A percentile compares a stretch with the other conserved stretches of the same genome.
Evolutionary conservation across 2,797 vertebrate species (phyloP).

Genomic region (Myotis vivesi): DNA sequence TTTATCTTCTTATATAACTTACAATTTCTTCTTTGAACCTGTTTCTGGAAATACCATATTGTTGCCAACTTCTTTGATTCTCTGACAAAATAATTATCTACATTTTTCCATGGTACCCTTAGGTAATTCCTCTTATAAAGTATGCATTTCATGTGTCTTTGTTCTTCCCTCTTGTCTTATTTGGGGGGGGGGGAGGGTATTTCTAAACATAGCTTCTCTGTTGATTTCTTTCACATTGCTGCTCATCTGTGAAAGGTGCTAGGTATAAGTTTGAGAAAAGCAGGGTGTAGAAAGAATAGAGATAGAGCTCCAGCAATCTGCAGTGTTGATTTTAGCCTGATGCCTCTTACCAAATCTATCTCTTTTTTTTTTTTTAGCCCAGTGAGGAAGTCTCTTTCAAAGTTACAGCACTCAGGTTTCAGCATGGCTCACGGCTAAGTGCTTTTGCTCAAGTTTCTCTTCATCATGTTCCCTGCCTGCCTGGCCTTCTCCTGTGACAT

Average conservation of each 20-base stretch:
- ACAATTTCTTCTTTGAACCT: not conserved
- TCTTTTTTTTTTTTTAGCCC: not conserved
- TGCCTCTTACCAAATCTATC: not conserved
- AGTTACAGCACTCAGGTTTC: not conserved
- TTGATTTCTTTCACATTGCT: not conserved
- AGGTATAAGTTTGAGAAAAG: not conserved
- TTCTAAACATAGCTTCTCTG: not conserved
- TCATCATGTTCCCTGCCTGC: not conserved
- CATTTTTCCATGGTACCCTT: not conserved
- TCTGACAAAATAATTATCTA: not conserved
- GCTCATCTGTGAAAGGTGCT: not conserved
- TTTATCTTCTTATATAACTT: not conserved
- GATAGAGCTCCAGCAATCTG: not conserved
- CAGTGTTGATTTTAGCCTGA: not conserved
- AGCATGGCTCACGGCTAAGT: not conserved
- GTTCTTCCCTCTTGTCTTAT: not conserved
- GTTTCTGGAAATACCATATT: not conserved
- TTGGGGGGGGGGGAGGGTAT: not conserved
- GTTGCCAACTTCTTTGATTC: conserved; percentile 21
- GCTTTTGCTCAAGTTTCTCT: not conserved
- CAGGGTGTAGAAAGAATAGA: not conserved
- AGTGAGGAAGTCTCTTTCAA: not conserved
- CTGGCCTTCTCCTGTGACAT: conserved; percentile 17
- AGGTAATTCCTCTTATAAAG: not conserved
- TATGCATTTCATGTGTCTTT: not conserved